Evolutionary conservation across 2,888 invertebrate species (phyloP).

Genomic region (Parelbella ahira): DNA sequence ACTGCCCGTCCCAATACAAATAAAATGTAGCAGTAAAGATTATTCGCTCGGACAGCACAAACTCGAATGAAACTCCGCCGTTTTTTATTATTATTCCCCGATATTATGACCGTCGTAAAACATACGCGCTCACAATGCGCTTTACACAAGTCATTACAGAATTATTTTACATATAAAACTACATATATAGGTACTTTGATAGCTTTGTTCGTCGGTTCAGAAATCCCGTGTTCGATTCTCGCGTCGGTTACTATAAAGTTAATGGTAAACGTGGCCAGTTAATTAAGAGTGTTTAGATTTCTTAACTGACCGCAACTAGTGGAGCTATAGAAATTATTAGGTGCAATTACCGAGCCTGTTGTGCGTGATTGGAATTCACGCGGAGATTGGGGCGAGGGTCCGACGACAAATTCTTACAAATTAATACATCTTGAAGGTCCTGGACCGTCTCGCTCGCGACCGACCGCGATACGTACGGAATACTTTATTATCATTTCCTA

Average conservation of each 20-base stretch:
- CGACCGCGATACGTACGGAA: slow-evolving; percentile 67
- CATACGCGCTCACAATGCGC: slow-evolving; percentile 21
- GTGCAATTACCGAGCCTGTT: slow-evolving; percentile 77
- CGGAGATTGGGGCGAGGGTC: slow-evolving; percentile 55
- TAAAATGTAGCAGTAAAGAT: slow-evolving; percentile 51
- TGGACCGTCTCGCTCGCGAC: slow-evolving; percentile 58
- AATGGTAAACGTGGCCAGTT: slow-evolving; percentile 17
- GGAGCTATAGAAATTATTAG: slow-evolving; percentile 79
- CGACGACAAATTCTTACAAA: slow-evolving; percentile 79
- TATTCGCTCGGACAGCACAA: slow-evolving; percentile 44
- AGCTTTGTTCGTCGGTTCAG: no score
- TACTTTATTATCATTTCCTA: slow-evolving; percentile 63
- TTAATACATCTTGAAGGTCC: slow-evolving; percentile 73
- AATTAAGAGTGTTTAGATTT: slow-evolving; percentile 19
- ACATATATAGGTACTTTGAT: no score
- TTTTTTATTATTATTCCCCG: slow-evolving; percentile 39
- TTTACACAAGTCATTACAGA: no score
- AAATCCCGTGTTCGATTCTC: no score
- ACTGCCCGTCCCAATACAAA: slow-evolving; percentile 50
- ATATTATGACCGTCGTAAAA: slow-evolving; percentile 32
- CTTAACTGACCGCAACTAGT: slow-evolving; percentile 30
- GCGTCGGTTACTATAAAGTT: no score
- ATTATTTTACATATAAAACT: no score
- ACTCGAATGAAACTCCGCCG: slow-evolving; percentile 41
- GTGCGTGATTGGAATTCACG: slow-evolving; percentile 78